Percentiles rank a stretch among this genome's conserved stretches.
These are phyloP conservation scores for Drosophila incognita DNA, from an alignment of 2,888 invertebrate genomes.

Conservation along the genomic window DNA sequence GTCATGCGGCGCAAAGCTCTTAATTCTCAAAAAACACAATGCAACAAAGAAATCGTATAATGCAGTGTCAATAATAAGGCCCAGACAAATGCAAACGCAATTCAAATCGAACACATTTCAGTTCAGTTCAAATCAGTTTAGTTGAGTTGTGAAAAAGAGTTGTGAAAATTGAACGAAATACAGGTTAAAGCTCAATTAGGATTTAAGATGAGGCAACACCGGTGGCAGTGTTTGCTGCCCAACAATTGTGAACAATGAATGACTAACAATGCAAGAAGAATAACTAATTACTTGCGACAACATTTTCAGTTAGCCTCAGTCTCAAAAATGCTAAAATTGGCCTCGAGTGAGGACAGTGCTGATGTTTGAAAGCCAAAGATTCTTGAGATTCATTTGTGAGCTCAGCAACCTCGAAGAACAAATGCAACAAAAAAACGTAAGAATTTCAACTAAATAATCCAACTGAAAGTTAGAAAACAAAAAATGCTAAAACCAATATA, in stretches of 20 bases:
- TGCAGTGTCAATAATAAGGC: constrained; percentile 14
- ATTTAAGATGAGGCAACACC: constrained; percentile 5
- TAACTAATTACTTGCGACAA: not conserved
- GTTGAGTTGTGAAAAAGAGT: constrained; percentile 27
- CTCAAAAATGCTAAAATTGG: no score
- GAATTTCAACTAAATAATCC: not conserved
- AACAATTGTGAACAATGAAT: not conserved
- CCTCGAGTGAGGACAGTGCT: not conserved
- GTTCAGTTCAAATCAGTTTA: constrained; percentile 1
- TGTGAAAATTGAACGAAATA: constrained; percentile 18
- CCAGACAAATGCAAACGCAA: constrained; percentile 3
- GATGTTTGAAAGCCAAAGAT: not conserved
- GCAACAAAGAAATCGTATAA: constrained; percentile 2
- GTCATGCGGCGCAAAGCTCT: constrained; percentile 59
- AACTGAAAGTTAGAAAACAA: not conserved
- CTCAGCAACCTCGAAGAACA: not conserved
- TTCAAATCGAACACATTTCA: constrained; percentile 15
- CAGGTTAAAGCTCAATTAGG: constrained; percentile 2
- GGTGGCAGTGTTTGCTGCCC: constrained; percentile 4
- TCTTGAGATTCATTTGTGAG: not conserved
- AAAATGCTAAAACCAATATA: not conserved
- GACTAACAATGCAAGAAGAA: not conserved
- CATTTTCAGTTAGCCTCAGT: not conserved
- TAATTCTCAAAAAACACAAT: constrained; percentile 40
- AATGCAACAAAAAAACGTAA: not conserved